phyloP scores from a whole-genome alignment of 2,113 vertebrate species.

The Haliaeetus leucogaster region DNA sequence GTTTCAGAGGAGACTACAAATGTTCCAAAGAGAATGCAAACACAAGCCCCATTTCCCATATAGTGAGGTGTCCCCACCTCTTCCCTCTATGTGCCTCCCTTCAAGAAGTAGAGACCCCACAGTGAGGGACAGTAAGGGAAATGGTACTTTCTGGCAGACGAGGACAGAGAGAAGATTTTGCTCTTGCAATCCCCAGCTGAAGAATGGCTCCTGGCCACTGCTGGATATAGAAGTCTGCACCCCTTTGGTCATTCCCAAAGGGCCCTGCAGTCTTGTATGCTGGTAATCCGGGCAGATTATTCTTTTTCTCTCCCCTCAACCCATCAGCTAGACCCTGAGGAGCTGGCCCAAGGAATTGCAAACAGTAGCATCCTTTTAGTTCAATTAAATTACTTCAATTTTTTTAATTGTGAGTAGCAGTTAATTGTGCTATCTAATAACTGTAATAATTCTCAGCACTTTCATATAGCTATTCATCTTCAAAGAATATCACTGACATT shows the following conservation, averaged over 20 bases:
- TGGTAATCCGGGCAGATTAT: not conserved
- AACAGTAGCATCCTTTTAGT: not conserved
- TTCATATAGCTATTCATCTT: slow-evolving; percentile 20
- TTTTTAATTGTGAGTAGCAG: not conserved
- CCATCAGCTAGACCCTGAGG: not conserved
- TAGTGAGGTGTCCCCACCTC: not conserved
- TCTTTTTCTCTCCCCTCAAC: not conserved
- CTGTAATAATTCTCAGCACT: slow-evolving; percentile 14
- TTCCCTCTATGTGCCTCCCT: not conserved
- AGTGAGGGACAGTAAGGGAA: not conserved
- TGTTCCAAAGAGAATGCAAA: not conserved
- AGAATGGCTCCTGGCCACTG: not conserved
- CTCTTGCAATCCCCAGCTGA: not conserved
- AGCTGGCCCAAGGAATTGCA: not conserved
- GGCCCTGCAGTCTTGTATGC: not conserved
- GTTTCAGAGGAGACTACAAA: not conserved
- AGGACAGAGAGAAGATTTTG: not conserved
- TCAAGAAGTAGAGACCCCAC: not conserved
- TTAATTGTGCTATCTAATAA: slow-evolving; percentile 17
- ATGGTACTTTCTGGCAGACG: not conserved
- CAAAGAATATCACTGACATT: slow-evolving; percentile 24
- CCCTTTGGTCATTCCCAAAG: not conserved
- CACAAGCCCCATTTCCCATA: not conserved
- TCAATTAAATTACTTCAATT: not conserved
- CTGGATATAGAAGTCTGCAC: not conserved